Conservation (phyloP, 2,113 vertebrate species). For the Ahaetulla prasina region DNA sequence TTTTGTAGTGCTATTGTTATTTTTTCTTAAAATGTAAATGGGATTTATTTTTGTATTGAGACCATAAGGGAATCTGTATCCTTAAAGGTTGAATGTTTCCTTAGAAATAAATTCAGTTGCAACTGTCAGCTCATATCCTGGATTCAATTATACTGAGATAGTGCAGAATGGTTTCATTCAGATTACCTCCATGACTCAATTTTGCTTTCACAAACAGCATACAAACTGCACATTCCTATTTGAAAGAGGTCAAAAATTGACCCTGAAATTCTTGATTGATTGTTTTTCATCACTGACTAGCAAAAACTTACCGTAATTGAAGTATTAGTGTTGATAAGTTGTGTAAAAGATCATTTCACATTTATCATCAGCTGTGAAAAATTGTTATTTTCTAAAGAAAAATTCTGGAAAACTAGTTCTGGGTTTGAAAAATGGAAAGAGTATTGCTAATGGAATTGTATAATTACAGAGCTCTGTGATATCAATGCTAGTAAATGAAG, state of each 20-base stretch:
- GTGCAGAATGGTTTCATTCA: not conserved
- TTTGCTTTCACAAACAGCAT: fast-evolving
- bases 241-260: fast-evolving
- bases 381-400: not conserved
- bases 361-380: not conserved
- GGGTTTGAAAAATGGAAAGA: not conserved
- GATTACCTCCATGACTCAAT: not conserved
- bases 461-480: not conserved
- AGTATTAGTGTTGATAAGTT: constrained; percentile 6
- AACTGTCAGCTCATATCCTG: not conserved
- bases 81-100: not conserved
- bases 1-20: not conserved
- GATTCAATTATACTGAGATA: not conserved
- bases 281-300: fast-evolving
- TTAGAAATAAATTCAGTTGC: not conserved
- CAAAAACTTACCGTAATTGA: not conserved
- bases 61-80: not conserved
- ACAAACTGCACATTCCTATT: fast-evolving
- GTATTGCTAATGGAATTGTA: not conserved
- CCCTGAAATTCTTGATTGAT: fast-evolving
- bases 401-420: not conserved
- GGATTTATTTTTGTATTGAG: not conserved
- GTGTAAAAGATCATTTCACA: not conserved
- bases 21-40: not conserved
- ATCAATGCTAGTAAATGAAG: not conserved